A percentile compares a stretch with the other conserved stretches of the same genome.
These are phyloP conservation scores for Trypoxylus dichotomus DNA, from an alignment of 1,140 invertebrate genomes.

Conservation along the genomic window DNA sequence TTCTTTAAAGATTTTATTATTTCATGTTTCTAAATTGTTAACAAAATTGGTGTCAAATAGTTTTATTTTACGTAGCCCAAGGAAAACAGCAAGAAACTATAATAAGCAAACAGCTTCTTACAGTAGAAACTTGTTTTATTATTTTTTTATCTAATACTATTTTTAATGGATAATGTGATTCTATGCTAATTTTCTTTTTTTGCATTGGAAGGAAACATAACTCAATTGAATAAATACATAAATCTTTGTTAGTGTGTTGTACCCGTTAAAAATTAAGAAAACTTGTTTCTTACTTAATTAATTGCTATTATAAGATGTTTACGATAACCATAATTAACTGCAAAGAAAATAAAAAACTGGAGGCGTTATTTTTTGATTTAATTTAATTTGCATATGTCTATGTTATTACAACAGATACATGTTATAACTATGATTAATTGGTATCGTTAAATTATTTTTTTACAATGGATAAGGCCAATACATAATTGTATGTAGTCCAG, in stretches of 20 bases:
- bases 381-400: neutral
- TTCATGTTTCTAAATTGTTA: no score
- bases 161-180: neutral
- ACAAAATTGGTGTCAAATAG: no score
- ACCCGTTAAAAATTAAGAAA: neutral
- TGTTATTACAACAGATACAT: slow-evolving; percentile 1
- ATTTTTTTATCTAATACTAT: no score
- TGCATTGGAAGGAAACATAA: neutral
- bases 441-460: neutral
- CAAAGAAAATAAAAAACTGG: neutral
- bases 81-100: no score
- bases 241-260: neutral
- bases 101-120: no score
- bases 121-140: no score
- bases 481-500: no score
- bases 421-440: neutral
- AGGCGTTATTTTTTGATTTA: slow-evolving; percentile 1
- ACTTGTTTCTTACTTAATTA: neutral
- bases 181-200: neutral
- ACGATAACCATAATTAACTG: neutral
- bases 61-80: no score
- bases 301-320: neutral
- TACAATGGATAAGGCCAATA: no score
- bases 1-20: no score
- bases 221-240: neutral